Conservation (phyloP, 92 coral and sea anemone genomes). For the Palythoa heliodiscus region DNA sequence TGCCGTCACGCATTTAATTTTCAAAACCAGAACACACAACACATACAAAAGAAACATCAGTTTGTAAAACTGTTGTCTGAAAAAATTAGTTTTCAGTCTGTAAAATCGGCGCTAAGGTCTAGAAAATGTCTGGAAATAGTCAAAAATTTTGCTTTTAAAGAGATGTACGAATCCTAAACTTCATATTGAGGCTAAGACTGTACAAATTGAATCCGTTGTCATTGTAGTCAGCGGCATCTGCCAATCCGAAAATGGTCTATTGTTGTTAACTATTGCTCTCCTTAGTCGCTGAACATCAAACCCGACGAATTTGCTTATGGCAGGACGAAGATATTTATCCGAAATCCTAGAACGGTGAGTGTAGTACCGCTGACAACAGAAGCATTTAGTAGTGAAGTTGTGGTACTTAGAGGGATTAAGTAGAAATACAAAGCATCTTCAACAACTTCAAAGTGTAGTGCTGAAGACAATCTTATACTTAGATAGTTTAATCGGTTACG, state of each 20-base stretch:
- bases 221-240: background rate
- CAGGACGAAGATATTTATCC: conserved; percentile 95
- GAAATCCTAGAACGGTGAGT: conserved; percentile 96
- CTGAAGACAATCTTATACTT: too few relatives aligned
- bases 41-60: too few relatives aligned
- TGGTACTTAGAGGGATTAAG: background rate
- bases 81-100: too few relatives aligned
- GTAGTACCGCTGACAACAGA: background rate
- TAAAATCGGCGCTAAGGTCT: too few relatives aligned
- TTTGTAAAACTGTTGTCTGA: too few relatives aligned
- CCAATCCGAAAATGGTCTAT: background rate
- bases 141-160: too few relatives aligned
- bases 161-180: too few relatives aligned
- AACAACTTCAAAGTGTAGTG: too few relatives aligned
- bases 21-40: too few relatives aligned
- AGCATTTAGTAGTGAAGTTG: background rate
- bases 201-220: background rate
- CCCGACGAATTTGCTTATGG: conserved; percentile 91
- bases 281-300: conserved; percentile 78
- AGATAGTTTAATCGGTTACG: too few relatives aligned
- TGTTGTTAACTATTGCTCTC: background rate
- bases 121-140: too few relatives aligned
- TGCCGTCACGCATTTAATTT: too few relatives aligned
- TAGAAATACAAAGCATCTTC: background rate
- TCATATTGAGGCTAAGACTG: background rate